A percentile compares a stretch with the other conserved stretches of the same genome.
Conservation (phyloP, 2,797 vertebrate species). For the Ispidina picta region DNA sequence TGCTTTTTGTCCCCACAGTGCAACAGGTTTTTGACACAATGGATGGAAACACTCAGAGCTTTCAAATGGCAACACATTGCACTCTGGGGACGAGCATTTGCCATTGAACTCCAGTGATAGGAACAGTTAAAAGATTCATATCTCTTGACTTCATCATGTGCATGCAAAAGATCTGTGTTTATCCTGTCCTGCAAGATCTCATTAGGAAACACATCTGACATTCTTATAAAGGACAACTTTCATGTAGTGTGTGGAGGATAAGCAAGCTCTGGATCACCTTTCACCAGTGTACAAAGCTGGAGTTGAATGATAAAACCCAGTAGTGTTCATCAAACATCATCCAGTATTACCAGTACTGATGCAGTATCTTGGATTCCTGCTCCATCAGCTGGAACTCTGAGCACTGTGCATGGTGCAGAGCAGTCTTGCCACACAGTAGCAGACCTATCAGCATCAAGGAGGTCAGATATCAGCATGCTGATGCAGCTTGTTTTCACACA, state of each 20-base stretch:
- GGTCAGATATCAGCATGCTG: not conserved
- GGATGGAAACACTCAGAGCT: constrained; percentile 9
- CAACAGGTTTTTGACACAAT: not conserved
- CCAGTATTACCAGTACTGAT: not conserved
- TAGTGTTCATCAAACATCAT: not conserved
- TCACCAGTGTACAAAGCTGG: not conserved
- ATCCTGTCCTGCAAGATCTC: not conserved
- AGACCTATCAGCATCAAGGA: not conserved
- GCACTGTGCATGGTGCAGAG: not conserved
- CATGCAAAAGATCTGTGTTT: not conserved
- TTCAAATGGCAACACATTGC: not conserved
- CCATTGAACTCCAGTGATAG: not conserved
- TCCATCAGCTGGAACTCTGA: not conserved
- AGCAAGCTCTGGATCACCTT: not conserved
- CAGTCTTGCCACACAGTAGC: not conserved
- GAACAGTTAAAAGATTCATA: not conserved
- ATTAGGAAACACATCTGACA: not conserved
- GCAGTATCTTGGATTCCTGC: not conserved
- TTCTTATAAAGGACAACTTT: not conserved
- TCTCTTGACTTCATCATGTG: not conserved
- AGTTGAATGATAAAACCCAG: not conserved
- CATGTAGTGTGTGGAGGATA: not conserved
- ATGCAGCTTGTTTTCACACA: not conserved
- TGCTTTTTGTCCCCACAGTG: not conserved
- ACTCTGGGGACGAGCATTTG: not conserved